Base-by-base conservation (phyloP, 2,113 vertebrate species). In the Pelobates fuscus region DNA sequence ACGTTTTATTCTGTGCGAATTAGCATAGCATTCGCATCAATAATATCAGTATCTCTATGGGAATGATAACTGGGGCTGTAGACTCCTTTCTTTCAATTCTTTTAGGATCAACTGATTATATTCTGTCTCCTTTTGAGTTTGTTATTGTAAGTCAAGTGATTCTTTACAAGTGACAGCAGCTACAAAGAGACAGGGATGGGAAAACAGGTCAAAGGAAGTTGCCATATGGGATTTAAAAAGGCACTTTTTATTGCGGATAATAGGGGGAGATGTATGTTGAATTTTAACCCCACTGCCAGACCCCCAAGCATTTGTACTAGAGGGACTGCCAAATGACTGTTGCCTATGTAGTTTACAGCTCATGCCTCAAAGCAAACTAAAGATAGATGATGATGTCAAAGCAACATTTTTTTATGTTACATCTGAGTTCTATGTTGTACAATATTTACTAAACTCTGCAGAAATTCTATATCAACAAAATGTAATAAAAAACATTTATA, bases 141-240 rank as follows among this genome's bases (percentile, higher is more conserved):
- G 93, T 94, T 95, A 94, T 93, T 97, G 92, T 94, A 95, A 96
- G 95, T 98, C 94, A 96, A 96, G 94, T 95, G 94, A 97, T 95
- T 97, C 94, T 97, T 98, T 95, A 92, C 93, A 94, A 92, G 90
- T 98, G 96, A 97, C 95, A 96, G 94, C 83, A 91, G 83, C 24
- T 89, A 98, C 95, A 98, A 98, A 95, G 93, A 93, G 85, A 90
- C 83, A 78, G 92, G 91, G 92, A 93, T 92, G 94, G 92, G 92
- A 92, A 95, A 92, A 93, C 95, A 92, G 95, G 94, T 92, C 87
- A 95, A 95, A 96, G 95, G 94, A 96, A 96, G 91, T 95, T 86
- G 88, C 92, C 95, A 95, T 95, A 96, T 94, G 94, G 93, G 93
- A 92, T 92, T 82, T 90, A 89, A 87, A 93, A 94, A 94, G 93